Base-by-base conservation (phyloP, 2,888 invertebrate genomes). In the Stenodema calcarata region DNA sequence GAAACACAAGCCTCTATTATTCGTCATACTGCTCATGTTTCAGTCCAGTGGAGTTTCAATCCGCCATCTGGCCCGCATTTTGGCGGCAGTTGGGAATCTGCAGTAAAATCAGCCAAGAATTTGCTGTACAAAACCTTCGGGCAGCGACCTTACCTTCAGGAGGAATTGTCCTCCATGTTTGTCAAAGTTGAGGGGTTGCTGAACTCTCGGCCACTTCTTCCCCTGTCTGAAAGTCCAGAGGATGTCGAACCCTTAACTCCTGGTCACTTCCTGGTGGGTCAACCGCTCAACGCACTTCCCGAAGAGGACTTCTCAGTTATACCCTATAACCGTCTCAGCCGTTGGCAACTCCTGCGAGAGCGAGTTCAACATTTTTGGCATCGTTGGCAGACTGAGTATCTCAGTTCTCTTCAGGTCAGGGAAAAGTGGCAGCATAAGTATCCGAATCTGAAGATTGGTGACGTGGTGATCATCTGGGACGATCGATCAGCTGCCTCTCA, bases 321-420 rank as follows among this genome's bases (percentile, higher is more conserved):
- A 0, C 81, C 88, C 0, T 18, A 50, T 0, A 86, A 88, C 23
- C 88, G 89, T 1, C 87, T 90, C 0, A 80, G 86, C 2, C 87
- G 89, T 23, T 91, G 90, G 90, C 89, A 90, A 85, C 84, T 87
- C 11, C 50, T 89, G 7, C 89, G 90, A 75, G 87, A 87, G 88
- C 50, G 50, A n/a, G n/a, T n/a, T n/a, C n/a, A n/a, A n/a, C n/a
- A n/a, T n/a, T n/a, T n/a, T n/a, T n/a, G n/a, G n/a, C n/a, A n/a
- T n/a, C n/a, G n/a, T n/a, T n/a, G n/a, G n/a, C n/a, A n/a, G n/a
- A n/a, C n/a, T n/a, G n/a, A n/a, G n/a, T n/a, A n/a, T n/a, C n/a
- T n/a, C n/a, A n/a, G n/a, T n/a, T n/a, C n/a, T n/a, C n/a, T n/a
- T n/a, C n/a, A n/a, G n/a, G n/a, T n/a, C n/a, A n/a, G n/a, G n/a